These are phyloP conservation scores for Riparia riparia DNA, from an alignment of 2,113 vertebrate species.

Conservation along the genomic window DNA sequence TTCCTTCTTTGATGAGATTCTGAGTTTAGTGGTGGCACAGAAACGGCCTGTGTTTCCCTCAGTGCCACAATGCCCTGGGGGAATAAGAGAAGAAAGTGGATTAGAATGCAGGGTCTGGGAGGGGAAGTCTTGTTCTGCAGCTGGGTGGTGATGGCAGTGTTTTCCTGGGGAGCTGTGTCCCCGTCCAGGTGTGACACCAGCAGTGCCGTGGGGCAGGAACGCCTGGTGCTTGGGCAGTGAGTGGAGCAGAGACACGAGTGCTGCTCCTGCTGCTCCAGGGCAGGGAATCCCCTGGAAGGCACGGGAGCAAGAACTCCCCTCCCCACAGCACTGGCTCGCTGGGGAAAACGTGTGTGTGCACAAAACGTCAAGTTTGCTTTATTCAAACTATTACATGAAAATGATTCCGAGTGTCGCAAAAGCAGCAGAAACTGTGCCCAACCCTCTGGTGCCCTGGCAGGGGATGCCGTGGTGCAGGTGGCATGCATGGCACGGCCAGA, in stretches of 20 bases:
- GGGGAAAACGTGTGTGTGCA: accelerated
- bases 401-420: background rate
- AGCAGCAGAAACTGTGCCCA: background rate
- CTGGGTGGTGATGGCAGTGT: accelerated
- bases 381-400: background rate
- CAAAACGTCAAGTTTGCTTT: background rate
- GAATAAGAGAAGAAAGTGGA: background rate
- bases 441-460: accelerated
- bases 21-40: background rate
- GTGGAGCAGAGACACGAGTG: accelerated
- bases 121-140: background rate
- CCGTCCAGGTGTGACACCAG: accelerated
- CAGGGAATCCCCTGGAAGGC: accelerated
- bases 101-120: background rate
- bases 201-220: accelerated
- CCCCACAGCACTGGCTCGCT: background rate
- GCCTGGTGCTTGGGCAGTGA: accelerated
- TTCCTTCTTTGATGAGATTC: background rate
- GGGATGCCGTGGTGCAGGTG: accelerated
- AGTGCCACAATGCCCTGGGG: background rate
- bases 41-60: background rate
- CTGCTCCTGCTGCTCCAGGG: background rate
- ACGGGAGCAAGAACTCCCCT: accelerated
- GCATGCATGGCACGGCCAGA: accelerated
- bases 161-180: background rate